A percentile compares a stretch with the other conserved stretches of the same genome.
phyloP scores from a whole-genome alignment of 2,113 vertebrate genomes.

The human region DNA sequence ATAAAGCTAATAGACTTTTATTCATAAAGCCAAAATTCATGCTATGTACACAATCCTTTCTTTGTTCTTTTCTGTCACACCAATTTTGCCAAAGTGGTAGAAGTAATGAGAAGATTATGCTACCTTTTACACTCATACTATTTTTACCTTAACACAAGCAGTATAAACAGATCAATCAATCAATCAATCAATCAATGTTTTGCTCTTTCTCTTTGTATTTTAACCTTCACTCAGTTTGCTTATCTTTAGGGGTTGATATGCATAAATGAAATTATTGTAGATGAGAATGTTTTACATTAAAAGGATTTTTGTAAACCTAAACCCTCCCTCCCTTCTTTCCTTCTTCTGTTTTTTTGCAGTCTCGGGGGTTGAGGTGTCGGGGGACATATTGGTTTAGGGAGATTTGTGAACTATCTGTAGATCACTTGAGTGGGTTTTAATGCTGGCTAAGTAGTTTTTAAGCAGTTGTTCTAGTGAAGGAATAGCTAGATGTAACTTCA shows the following conservation, averaged over 20 bases:
- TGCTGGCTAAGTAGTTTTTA: neutral
- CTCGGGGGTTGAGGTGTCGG: fast-evolving
- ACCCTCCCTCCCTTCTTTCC: neutral
- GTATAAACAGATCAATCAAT: neutral
- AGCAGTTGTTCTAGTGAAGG: neutral
- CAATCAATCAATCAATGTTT: neutral
- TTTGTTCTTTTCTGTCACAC: conserved; percentile 14
- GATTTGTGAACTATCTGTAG: neutral
- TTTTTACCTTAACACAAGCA: neutral
- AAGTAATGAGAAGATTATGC: neutral
- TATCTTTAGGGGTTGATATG: neutral
- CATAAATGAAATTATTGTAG: neutral
- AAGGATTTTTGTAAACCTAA: neutral
- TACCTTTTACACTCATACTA: neutral
- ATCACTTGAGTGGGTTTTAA: neutral
- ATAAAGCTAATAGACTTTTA: conserved; percentile 54
- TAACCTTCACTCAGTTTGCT: neutral
- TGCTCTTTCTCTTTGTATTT: conserved; percentile 11
- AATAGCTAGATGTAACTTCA: conserved; percentile 28
- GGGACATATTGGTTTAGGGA: neutral
- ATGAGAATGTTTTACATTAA: neutral
- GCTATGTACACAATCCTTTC: neutral
- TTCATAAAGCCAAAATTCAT: conserved; percentile 11
- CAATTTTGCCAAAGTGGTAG: neutral
- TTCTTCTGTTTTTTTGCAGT: neutral